phyloP scores from a whole-genome alignment of 2,888 invertebrate genomes.

The Limnephilus marmoratus region DNA sequence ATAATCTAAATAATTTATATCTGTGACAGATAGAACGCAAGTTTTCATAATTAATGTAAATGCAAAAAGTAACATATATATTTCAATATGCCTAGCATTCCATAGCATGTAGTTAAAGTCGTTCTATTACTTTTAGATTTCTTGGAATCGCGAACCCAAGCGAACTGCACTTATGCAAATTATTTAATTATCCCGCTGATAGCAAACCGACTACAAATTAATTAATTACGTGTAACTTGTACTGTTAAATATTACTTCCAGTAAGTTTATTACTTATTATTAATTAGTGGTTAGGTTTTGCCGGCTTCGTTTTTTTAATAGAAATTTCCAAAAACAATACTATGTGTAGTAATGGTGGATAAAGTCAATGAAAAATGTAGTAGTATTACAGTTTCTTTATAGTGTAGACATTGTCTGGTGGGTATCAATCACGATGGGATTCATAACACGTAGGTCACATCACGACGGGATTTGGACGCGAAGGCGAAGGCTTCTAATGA shows the following conservation, averaged over 20 bases:
- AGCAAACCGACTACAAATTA: neutral
- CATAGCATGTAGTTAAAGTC: neutral
- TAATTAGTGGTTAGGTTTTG: too few relatives aligned
- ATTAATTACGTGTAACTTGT: neutral
- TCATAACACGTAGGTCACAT: too few relatives aligned
- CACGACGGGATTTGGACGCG: too few relatives aligned
- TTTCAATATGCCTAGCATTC: neutral
- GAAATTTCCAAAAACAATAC: too few relatives aligned
- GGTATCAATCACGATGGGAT: too few relatives aligned
- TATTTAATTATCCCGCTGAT: neutral
- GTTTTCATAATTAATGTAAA: neutral
- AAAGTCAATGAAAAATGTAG: too few relatives aligned
- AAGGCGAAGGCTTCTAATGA: too few relatives aligned
- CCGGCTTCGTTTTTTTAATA: too few relatives aligned
- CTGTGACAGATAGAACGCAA: neutral
- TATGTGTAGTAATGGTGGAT: too few relatives aligned
- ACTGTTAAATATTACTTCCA: neutral
- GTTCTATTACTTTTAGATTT: neutral
- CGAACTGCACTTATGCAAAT: neutral
- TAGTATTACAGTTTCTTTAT: too few relatives aligned
- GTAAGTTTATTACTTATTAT: neutral
- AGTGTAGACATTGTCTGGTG: too few relatives aligned
- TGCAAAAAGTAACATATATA: neutral
- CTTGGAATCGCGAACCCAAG: neutral
- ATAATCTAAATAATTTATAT: neutral